Evolutionary conservation across 2,113 vertebrate species (phyloP).

Genomic region (Madoqua kirkii): DNA sequence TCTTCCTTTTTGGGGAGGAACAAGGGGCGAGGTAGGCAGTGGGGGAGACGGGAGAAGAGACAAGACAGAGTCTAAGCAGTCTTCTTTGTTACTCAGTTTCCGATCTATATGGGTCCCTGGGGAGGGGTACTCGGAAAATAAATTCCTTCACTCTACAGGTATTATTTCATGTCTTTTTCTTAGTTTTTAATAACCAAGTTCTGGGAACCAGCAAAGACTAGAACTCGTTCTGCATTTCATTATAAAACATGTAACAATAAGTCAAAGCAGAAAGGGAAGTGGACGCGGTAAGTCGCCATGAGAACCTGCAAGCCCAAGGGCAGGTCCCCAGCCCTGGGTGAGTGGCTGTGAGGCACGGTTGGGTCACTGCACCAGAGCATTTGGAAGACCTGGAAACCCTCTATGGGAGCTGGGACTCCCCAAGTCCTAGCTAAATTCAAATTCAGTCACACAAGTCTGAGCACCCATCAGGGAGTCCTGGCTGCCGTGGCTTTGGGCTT

Average conservation of each 20-base stretch:
- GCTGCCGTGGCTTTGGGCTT: background rate
- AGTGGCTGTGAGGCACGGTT: background rate
- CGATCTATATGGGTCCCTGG: slow-evolving; percentile 21
- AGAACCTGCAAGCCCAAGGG: background rate
- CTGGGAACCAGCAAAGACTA: slow-evolving; percentile 53
- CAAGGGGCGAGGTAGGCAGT: background rate
- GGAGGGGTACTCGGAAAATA: background rate
- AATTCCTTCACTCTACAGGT: slow-evolving; percentile 8
- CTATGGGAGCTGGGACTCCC: background rate
- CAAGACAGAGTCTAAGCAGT: background rate
- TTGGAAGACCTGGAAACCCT: background rate
- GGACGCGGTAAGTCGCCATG: background rate
- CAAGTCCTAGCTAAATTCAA: background rate
- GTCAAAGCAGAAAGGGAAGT: background rate
- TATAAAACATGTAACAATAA: background rate
- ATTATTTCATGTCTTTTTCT: background rate
- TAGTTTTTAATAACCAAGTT: slow-evolving; percentile 46
- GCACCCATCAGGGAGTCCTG: accelerated
- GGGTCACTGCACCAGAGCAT: background rate
- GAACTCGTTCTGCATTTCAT: slow-evolving; percentile 24
- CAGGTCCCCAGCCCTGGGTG: background rate
- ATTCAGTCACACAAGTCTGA: background rate
- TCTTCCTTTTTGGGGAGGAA: background rate
- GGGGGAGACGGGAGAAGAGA: background rate
- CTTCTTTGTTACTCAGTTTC: slow-evolving; percentile 62